Evolutionary conservation across 2,113 vertebrate species (phyloP).

Genomic region (Albula glossodonta): DNA sequence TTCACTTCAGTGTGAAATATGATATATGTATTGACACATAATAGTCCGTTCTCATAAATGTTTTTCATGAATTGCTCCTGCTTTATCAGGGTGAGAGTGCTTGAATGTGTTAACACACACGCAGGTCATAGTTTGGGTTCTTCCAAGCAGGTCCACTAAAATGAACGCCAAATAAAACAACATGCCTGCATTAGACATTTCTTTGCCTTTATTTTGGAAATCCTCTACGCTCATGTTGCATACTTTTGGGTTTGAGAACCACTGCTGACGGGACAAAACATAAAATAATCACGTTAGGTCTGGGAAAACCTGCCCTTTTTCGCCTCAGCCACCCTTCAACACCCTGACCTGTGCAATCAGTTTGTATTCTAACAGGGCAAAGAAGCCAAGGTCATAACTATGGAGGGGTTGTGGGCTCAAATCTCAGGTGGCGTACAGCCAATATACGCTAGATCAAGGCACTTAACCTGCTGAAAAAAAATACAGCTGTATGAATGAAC

Average conservation of each 20-base stretch:
- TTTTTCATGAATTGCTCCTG: neutral
- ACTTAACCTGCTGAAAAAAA: too few relatives aligned
- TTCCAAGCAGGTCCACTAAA: constrained; percentile 10
- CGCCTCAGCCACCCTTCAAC: constrained; percentile 6
- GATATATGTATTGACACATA: neutral
- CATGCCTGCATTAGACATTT: neutral
- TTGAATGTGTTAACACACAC: constrained; percentile 16
- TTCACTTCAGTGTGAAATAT: neutral
- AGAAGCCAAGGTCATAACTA: too few relatives aligned
- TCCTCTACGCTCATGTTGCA: neutral
- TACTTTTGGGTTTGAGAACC: neutral
- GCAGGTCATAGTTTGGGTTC: constrained; percentile 8
- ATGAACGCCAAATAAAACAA: constrained; percentile 24
- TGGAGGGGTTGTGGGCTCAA: too few relatives aligned
- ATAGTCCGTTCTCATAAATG: neutral
- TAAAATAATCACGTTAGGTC: neutral
- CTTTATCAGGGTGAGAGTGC: neutral
- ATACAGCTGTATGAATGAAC: too few relatives aligned
- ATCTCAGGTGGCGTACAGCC: too few relatives aligned
- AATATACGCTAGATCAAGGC: too few relatives aligned
- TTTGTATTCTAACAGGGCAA: too few relatives aligned
- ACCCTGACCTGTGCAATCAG: too few relatives aligned
- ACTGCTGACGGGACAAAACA: too few relatives aligned
- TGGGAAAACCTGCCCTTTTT: constrained; percentile 18
- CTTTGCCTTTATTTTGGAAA: neutral